These are phyloP conservation scores for Coregonus suidteri DNA, from an alignment of 2,797 vertebrate species.

Conservation along the genomic window DNA sequence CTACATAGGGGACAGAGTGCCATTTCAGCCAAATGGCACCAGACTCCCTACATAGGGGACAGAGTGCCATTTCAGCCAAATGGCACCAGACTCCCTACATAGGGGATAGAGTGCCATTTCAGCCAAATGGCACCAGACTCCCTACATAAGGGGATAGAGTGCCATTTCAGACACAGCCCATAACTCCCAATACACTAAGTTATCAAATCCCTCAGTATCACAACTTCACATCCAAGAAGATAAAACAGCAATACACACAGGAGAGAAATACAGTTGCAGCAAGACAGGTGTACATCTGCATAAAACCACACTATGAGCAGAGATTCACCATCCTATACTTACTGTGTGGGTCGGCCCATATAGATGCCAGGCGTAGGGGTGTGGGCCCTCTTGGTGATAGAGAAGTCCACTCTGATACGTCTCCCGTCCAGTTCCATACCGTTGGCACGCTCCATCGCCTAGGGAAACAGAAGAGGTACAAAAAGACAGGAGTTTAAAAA, in stretches of 20 bases:
- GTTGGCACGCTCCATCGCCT: constrained; percentile 93
- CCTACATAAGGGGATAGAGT: no score
- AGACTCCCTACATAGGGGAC: no score
- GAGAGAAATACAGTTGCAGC: not conserved
- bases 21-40: no score
- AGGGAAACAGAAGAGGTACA: constrained; percentile 23
- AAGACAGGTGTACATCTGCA: not conserved
- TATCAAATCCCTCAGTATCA: not conserved
- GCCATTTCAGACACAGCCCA: not conserved
- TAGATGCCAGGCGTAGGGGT: constrained; percentile 94
- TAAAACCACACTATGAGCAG: not conserved
- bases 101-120: no score
- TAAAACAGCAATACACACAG: not conserved
- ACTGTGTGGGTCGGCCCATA: constrained; percentile 93
- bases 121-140: no score
- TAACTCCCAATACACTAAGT: not conserved
- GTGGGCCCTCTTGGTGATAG: constrained; percentile 92
- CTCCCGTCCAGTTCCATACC: constrained; percentile 95
- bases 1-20: no score
- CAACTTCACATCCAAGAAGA: not conserved
- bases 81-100: no score
- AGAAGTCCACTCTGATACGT: constrained; percentile 90
- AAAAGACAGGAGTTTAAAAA: constrained; percentile 31
- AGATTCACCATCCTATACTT: constrained; percentile 60
- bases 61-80: not conserved